Evolutionary conservation across 1,140 invertebrate genomes (phyloP).

Genomic region (Acromyrmex heyeri): DNA sequence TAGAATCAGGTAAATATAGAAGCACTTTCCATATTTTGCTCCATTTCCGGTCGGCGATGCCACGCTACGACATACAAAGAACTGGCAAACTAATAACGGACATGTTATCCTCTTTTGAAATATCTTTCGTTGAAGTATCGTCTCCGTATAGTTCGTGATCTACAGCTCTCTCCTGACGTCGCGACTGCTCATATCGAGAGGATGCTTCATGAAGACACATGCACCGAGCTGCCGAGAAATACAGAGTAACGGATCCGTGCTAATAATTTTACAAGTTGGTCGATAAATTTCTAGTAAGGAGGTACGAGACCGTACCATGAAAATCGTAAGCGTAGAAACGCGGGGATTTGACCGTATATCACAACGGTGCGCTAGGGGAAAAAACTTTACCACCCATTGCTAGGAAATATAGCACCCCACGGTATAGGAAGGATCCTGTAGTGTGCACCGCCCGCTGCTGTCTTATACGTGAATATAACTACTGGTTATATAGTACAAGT

Average conservation of each 20-base stretch:
- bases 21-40: neutral
- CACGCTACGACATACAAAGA: neutral
- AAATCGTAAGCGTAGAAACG: constrained; percentile 61
- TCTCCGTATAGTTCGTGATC: neutral
- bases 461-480: constrained; percentile 66
- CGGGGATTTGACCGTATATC: constrained; percentile 68
- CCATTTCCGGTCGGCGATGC: neutral
- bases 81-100: neutral
- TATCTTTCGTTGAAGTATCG: constrained; percentile 22
- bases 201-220: constrained; percentile 45
- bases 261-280: constrained; percentile 66
- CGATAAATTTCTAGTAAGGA: constrained; percentile 67
- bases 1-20: neutral
- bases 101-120: constrained; percentile 1
- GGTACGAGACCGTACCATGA: constrained; percentile 48
- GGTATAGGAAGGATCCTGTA: constrained; percentile 61
- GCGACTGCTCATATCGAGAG: constrained; percentile 44
- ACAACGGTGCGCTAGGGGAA: constrained; percentile 56
- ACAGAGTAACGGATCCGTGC: constrained; percentile 41
- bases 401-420: constrained; percentile 72
- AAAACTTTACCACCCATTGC: constrained; percentile 75
- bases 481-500: constrained; percentile 72
- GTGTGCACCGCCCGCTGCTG: constrained; percentile 46
- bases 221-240: constrained; percentile 22
- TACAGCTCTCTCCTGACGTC: neutral